Base-by-base conservation (phyloP, 2,113 vertebrate genomes). In the Onychostruthus taczanowskii region DNA sequence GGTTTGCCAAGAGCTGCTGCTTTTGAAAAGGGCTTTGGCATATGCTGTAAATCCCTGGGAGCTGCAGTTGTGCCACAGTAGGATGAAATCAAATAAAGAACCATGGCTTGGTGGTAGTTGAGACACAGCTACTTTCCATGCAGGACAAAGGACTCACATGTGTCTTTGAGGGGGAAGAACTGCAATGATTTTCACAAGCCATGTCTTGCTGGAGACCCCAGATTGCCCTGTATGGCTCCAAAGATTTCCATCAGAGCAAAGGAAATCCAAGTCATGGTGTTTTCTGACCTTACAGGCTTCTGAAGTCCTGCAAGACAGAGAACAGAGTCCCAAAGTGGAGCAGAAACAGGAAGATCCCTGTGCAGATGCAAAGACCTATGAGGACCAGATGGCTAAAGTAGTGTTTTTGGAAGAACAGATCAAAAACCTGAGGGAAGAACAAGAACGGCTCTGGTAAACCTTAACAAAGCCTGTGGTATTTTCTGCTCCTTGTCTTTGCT, bases 341-440 rank as follows among this genome's bases (percentile, higher is more conserved):
- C 28, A 91, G 89, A 89, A 87, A 33, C 70, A 12, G 41, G 92
- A 93, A 89, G 92, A 85, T 56, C 55, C 67, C 44, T 37, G 62
- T 86, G n/a, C 75, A 23, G 96, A 50, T 49, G 94, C 89, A 46
- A 90, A 84, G 44, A 43, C 16, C 4, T 76, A 11, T 22, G 96
- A 98, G 27, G 98, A 98, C 76, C 96, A 98, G 85, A 90, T 96
- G 83, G 94, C 96, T 69, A 92, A 96, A 97, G 58, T 87, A 86
- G 76, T 96, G 91, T 8, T 91, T 89, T 88, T 97, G 98, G 87
- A 97, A 91, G 94, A 97, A 82, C 97, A 98, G 87, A 92, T 97
- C 87, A 92, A 91, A 91, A 97, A 89, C 74, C 96, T 98, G 82
- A 98, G 97, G 92, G 96, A 96, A 58, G 97, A 98, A 56, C 97